These are phyloP conservation scores for Falco punctatus DNA, from an alignment of 2,113 vertebrate genomes.

Conservation along the genomic window DNA sequence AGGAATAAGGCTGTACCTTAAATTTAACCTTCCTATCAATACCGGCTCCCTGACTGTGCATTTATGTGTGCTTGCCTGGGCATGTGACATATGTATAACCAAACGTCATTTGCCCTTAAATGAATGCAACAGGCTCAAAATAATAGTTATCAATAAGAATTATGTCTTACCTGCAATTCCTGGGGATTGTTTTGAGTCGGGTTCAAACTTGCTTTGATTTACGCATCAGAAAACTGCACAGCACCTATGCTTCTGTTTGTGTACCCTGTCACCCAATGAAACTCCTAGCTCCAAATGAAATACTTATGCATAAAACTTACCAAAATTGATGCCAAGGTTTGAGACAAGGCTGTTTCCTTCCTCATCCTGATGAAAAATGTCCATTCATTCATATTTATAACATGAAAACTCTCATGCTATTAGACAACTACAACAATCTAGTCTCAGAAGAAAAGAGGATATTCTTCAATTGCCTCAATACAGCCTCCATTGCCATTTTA, in stretches of 20 bases:
- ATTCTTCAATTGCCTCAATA: background rate
- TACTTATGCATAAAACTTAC: background rate
- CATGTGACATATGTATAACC: background rate
- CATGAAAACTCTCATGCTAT: background rate
- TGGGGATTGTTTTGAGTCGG: background rate
- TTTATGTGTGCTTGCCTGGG: background rate
- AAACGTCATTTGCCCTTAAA: background rate
- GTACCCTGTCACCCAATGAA: background rate
- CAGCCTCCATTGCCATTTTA: background rate
- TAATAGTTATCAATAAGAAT: background rate
- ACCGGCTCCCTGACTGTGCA: background rate
- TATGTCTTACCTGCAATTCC: background rate
- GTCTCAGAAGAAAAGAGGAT: background rate
- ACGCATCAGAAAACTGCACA: background rate
- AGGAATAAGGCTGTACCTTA: background rate
- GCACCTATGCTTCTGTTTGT: background rate
- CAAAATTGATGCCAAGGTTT: background rate
- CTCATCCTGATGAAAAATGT: background rate
- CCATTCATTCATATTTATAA: background rate
- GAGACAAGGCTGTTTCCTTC: background rate
- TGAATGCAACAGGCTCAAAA: background rate
- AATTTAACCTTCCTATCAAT: background rate
- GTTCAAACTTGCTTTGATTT: background rate
- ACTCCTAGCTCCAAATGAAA: background rate
- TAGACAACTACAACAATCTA: background rate